Evolutionary conservation across 2,888 invertebrate species (phyloP), one percentile per base, ranked within the genome.

Genomic region (Plebejus argus): DNA sequence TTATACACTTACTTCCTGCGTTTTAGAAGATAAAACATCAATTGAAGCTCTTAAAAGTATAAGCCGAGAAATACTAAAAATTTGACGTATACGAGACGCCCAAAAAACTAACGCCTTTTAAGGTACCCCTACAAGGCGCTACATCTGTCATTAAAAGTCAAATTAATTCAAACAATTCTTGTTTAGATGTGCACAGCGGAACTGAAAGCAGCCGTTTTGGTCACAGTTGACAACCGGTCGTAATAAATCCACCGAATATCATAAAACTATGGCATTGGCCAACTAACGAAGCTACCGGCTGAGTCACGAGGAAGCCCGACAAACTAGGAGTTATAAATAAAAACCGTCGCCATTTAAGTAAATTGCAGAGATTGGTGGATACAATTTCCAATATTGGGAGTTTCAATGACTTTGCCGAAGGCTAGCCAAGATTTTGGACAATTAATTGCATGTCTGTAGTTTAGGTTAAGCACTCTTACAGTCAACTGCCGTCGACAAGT

Each of bases 211-310:
- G 45, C 12, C 45, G 20, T 74, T 74, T 53, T 49, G 74, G 74
- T 28, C 39, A 45, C 72, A 45, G 1, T 23, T 23, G 39, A 45
- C 72, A 72, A 72, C 72, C 72, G 72, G 72, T 39, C 72, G 72
- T 72, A 72, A 72, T 72, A 35, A 72, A 72, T 72, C 45, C 39
- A 45, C 49, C 23, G 28, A 74, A 53, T 74, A 53, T 49, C 74
- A 74, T 53, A 23, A 23, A 49, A 74, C 49, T 49, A 39, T n/a
- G 28, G 49, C 74, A 74, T 53, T 23, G 53, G 49, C 35, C 0
- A 39, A 71, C 39, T 71, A 66, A 66, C 10, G 28, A 66, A 66
- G 20, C 35, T 39, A n/a, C 20, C 39, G 35, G 20, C 35, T 71
- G 71, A 71, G 71, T 71, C 71, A 71, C 71, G 71, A 70, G n/a